A percentile compares a stretch with the other conserved stretches of the same genome.
These are phyloP conservation scores for Sphaerophoria rueppellii DNA, from an alignment of 2,888 invertebrate genomes.

Conservation along the genomic window DNA sequence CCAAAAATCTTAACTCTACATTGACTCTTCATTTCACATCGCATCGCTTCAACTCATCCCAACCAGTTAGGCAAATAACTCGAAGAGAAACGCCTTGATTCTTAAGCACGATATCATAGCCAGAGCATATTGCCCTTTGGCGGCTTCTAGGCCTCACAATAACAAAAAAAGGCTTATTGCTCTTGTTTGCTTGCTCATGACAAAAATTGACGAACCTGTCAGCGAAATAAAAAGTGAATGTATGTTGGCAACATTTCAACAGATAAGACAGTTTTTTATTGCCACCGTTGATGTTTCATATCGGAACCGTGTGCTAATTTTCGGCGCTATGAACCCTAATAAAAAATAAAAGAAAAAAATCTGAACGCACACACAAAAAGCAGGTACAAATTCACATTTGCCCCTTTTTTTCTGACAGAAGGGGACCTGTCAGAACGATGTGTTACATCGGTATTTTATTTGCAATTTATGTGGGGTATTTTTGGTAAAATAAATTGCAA, in stretches of 20 bases:
- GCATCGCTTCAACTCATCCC: not conserved
- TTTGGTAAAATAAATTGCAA: constrained; percentile 55
- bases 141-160: constrained; percentile 33
- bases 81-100: constrained; percentile 52
- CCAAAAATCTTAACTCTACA: too few species aligned
- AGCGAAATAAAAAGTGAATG: constrained; percentile 60
- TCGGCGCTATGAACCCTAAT: constrained; percentile 39
- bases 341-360: not conserved
- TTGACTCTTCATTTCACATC: too few species aligned
- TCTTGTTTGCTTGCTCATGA: constrained; percentile 6
- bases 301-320: constrained; percentile 43
- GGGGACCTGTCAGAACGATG: constrained; percentile 59
- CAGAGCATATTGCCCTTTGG: constrained; percentile 57
- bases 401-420: constrained; percentile 30
- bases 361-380: not conserved
- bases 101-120: constrained; percentile 30
- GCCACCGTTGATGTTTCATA: constrained; percentile 7
- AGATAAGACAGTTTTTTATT: constrained; percentile 46
- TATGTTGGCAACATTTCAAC: constrained; percentile 36
- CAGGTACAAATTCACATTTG: constrained; percentile 10
- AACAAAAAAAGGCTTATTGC: not conserved
- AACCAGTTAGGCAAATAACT: constrained; percentile 28
- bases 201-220: constrained; percentile 53
- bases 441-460: constrained; percentile 52
- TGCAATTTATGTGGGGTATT: constrained; percentile 61